Evolutionary conservation across 2,797 vertebrate genomes (phyloP), one percentile per base, ranked within the genome.

Genomic region (Epinephelus malabaricus): DNA sequence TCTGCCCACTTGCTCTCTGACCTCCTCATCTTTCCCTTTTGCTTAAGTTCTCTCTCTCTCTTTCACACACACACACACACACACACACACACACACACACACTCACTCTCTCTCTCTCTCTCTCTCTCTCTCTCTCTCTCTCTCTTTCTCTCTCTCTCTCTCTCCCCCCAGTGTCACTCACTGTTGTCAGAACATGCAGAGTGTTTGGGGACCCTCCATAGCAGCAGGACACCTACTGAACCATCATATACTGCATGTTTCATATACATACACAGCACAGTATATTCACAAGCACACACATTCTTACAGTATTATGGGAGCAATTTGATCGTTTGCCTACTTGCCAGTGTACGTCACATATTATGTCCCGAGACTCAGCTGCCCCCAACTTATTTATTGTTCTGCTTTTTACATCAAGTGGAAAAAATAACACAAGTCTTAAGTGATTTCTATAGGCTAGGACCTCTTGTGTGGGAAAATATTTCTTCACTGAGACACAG

Each of bases 151-250:
- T 25, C 25, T 25, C 25, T 25, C 25, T 25, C 15, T 46, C 45
- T 65, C 38, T 23, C 58, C 19, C 34, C 27, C 14, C 59, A 45
- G 27, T 72, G 61, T 69, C 73, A 51, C 58, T 34, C 59, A 34
- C 46, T 79, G 77, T 78, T 83, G 63, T 82, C 56, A 23, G 76
- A 79, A 77, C 71, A 82, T 19, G 5, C 34, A 8, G 19, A 80
- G 66, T 59, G 64, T 73, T 63, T 23, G 3, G 67, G 60, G 58
- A 78, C 14, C 64, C 15, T 65, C 50, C 10, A 17, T 8, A 47
- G 63, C 83, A 64, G 74, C 40, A 67, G 63, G 74, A 6, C 6
- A 1, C 34, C 64, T 2, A 19, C 34, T 38, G n/a, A 64, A 43
- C n/a, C 17, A 58, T 30, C 47, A 27, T 14, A 34, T 30, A 5